These are phyloP conservation scores for Gobio occitaniae DNA, from an alignment of 2,797 vertebrate species.

Conservation along the genomic window DNA sequence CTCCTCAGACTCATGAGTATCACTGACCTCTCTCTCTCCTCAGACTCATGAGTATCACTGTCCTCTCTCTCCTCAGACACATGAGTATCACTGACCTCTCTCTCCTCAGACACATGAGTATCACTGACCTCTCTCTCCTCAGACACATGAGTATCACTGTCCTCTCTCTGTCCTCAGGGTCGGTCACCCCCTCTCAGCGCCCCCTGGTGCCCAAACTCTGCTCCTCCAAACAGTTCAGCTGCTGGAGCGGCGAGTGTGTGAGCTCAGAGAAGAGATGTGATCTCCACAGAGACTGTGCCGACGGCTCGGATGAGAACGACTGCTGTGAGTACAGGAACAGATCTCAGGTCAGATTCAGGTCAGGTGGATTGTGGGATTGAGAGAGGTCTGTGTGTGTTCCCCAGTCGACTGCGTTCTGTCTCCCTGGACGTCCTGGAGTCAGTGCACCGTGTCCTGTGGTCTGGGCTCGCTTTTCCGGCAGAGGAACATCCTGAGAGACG, in stretches of 20 bases:
- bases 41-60: no score
- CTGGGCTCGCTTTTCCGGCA: slow-evolving; percentile 85
- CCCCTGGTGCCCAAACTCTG: slow-evolving; percentile 72
- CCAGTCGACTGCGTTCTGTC: slow-evolving; percentile 85
- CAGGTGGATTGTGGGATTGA: neutral
- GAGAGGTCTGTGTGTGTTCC: neutral
- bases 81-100: no score
- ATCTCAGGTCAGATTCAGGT: neutral
- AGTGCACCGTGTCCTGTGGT: slow-evolving; percentile 87
- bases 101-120: no score
- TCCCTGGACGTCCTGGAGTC: slow-evolving; percentile 86
- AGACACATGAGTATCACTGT: no score
- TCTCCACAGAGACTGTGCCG: slow-evolving; percentile 81
- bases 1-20: no score
- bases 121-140: no score
- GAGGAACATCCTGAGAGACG: slow-evolving; percentile 78
- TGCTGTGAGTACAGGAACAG: slow-evolving; percentile 77
- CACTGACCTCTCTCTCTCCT: no score
- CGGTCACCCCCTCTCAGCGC: slow-evolving; percentile 44
- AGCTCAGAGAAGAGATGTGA: slow-evolving; percentile 80
- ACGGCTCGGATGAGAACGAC: slow-evolving; percentile 85
- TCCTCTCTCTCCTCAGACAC: no score
- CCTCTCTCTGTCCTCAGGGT: slow-evolving; percentile 27
- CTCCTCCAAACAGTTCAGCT: slow-evolving; percentile 83
- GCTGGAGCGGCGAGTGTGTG: slow-evolving; percentile 85